phyloP scores from a whole-genome alignment of 1,140 invertebrate species.

The Drosophila ananassae region DNA sequence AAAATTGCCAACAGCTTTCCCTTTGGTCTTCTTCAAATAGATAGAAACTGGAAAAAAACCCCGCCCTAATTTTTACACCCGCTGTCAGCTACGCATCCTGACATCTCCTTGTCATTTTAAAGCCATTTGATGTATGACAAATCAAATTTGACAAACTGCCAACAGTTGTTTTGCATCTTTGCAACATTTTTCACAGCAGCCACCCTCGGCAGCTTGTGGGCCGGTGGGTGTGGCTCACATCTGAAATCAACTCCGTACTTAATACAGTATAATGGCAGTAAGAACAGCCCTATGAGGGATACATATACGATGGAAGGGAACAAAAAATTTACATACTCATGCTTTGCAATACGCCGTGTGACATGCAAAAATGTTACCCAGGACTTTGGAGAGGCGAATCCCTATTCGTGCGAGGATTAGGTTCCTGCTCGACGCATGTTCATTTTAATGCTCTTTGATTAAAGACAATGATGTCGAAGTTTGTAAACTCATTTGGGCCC shows the following conservation, averaged over 20 bases:
- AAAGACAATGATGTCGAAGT: slow-evolving; percentile 63
- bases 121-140: slow-evolving; percentile 81
- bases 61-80: slow-evolving; percentile 13
- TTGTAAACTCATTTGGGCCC: slow-evolving; percentile 32
- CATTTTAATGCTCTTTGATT: slow-evolving; percentile 52
- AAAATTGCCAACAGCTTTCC: not conserved
- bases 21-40: slow-evolving; percentile 18
- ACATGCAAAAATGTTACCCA: slow-evolving; percentile 62
- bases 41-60: slow-evolving; percentile 10
- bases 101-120: slow-evolving; percentile 71
- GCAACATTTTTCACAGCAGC: slow-evolving; percentile 67
- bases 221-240: slow-evolving; percentile 31
- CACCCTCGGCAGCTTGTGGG: not conserved
- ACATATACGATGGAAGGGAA: slow-evolving; percentile 1
- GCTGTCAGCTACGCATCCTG: slow-evolving; percentile 40
- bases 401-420: slow-evolving; percentile 12
- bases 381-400: not conserved
- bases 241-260: slow-evolving; percentile 74
- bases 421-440: slow-evolving; percentile 30
- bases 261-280: slow-evolving; percentile 65
- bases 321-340: slow-evolving; percentile 76
- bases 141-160: slow-evolving; percentile 82
- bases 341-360: slow-evolving; percentile 64
- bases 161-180: slow-evolving; percentile 81
- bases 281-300: slow-evolving; percentile 11